These are phyloP conservation scores for Rhodinocichla rosea DNA, from an alignment of 2,113 vertebrate species.

Conservation along the genomic window DNA sequence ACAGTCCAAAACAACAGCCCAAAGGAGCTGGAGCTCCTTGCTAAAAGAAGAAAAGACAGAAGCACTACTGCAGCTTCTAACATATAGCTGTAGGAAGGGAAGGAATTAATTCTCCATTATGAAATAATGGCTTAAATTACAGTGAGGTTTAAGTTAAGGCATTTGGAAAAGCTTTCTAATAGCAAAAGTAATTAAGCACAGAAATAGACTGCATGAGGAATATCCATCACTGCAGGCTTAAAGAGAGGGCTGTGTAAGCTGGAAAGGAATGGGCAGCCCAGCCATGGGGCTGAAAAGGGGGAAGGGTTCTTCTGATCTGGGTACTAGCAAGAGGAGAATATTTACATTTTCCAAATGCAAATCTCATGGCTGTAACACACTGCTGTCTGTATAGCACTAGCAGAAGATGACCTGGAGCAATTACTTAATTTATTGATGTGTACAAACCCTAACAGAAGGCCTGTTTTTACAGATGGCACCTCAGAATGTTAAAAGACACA, in stretches of 20 bases:
- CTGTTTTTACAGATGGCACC: not conserved
- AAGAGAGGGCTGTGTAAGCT: not conserved
- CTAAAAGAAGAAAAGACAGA: not conserved
- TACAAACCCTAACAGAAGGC: not conserved
- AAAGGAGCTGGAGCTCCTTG: not conserved
- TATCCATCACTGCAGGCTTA: not conserved
- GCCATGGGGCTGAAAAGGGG: not conserved
- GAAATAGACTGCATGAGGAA: not conserved
- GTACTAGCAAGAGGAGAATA: not conserved
- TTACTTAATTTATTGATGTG: not conserved
- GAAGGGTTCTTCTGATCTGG: not conserved
- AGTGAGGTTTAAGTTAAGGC: not conserved
- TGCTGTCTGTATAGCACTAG: not conserved
- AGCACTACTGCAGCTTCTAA: accelerated
- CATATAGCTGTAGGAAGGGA: not conserved
- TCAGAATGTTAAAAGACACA: not conserved
- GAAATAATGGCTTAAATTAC: constrained; percentile 22
- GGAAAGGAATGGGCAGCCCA: not conserved
- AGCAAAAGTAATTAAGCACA: constrained; percentile 27
- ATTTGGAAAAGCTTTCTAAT: constrained; percentile 35
- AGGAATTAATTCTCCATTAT: constrained; percentile 30
- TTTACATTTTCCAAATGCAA: not conserved
- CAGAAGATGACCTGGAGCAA: not conserved
- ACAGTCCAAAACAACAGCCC: not conserved
- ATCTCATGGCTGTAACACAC: not conserved